Evolutionary conservation across 2,888 invertebrate species (phyloP).

Genomic region (Hydrotaea cyrtoneurina): DNA sequence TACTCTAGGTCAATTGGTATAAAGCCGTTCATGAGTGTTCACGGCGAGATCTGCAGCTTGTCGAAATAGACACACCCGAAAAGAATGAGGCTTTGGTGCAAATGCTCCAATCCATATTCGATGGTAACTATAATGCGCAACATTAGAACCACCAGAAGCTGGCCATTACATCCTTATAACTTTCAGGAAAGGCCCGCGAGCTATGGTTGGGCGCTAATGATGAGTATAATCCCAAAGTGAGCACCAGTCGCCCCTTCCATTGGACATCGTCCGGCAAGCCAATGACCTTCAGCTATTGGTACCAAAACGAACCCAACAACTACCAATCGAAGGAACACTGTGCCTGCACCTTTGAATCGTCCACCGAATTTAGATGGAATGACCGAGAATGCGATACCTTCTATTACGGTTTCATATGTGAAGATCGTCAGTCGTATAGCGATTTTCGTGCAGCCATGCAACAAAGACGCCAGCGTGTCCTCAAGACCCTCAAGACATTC

Average conservation of each 20-base stretch:
- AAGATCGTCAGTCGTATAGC: neutral
- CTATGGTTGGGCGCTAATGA: slow-evolving; percentile 10
- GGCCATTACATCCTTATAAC: neutral
- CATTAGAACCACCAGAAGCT: neutral
- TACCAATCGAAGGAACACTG: neutral
- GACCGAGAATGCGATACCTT: neutral
- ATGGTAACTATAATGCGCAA: neutral
- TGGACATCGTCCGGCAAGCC: neutral
- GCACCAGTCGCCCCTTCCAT: neutral
- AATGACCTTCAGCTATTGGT: slow-evolving; percentile 21
- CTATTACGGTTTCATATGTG: slow-evolving; percentile 20
- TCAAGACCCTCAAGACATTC: neutral
- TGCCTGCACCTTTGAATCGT: neutral
- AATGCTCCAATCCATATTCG: neutral
- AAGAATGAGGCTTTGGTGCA: slow-evolving; percentile 10
- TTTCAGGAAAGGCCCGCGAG: neutral
- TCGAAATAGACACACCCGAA: neutral
- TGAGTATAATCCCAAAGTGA: neutral
- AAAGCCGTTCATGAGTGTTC: neutral
- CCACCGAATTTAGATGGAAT: neutral
- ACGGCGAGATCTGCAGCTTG: neutral
- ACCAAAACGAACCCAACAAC: neutral
- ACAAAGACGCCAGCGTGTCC: neutral
- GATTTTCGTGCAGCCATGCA: neutral
- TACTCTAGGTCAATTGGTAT: slow-evolving; percentile 12